These are phyloP conservation scores for Xiphorhynchus erythropygius DNA, from an alignment of 2,797 vertebrate genomes.

Conservation along the genomic window DNA sequence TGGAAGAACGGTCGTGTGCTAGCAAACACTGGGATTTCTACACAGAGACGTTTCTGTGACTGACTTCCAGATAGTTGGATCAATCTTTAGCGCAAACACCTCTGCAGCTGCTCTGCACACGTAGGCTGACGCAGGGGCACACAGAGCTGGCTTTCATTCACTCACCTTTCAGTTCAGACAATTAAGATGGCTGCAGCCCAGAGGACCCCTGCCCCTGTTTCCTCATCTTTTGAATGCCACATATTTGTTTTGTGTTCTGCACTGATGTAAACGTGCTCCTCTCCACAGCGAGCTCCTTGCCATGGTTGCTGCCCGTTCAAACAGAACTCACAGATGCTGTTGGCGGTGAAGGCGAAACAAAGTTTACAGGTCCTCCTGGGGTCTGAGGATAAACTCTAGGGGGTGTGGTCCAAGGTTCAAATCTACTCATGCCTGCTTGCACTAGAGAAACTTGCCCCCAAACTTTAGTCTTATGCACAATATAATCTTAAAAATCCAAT, in stretches of 20 bases:
- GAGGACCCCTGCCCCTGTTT: background rate
- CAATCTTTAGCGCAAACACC: conserved; percentile 45
- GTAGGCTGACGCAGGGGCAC: conserved; percentile 3
- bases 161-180: conserved; percentile 62
- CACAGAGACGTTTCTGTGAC: background rate
- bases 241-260: conserved; percentile 33
- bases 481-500: conserved; percentile 46
- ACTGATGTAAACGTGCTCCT: conserved; percentile 31
- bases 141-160: conserved; percentile 43
- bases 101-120: conserved; percentile 47
- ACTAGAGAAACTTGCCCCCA: conserved; percentile 43
- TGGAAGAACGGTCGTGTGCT: background rate
- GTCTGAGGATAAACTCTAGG: conserved; percentile 25
- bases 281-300: background rate
- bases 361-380: conserved; percentile 42
- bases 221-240: conserved; percentile 33
- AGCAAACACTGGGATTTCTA: background rate
- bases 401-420: conserved; percentile 1
- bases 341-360: background rate
- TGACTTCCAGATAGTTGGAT: conserved; percentile 48
- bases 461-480: conserved; percentile 65
- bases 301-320: background rate
- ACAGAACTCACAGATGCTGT: background rate
- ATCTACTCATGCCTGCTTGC: conserved; percentile 37
- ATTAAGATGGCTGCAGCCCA: conserved; percentile 40